phyloP scores from a whole-genome alignment of 2,113 vertebrate species.

The Gymnogyps californianus region DNA sequence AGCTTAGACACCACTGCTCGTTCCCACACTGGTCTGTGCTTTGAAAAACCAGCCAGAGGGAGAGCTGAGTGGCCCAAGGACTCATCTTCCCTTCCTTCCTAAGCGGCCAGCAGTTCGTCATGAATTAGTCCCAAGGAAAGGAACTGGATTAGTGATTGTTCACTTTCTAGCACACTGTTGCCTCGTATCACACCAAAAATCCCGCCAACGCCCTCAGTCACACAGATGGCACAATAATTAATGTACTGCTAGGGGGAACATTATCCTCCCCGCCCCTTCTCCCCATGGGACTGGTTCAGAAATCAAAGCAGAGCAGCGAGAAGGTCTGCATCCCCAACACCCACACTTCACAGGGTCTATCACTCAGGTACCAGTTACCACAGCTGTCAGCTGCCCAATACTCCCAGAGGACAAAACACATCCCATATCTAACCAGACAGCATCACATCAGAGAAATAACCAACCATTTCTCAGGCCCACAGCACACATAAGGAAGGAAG shows the following conservation, averaged over 20 bases:
- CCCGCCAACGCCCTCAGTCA: background rate
- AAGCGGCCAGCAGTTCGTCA: fast-evolving
- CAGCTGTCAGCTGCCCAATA: background rate
- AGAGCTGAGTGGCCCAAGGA: background rate
- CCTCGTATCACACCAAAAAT: background rate
- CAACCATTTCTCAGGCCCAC: background rate
- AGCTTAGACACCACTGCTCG: background rate
- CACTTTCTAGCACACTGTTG: background rate
- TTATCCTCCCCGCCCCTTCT: background rate
- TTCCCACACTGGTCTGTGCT: background rate
- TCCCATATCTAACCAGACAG: background rate
- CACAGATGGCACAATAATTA: background rate
- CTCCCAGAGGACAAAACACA: background rate
- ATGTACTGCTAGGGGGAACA: background rate
- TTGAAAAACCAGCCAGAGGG: background rate
- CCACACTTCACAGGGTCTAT: background rate
- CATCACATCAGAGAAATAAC: background rate
- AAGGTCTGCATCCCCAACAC: background rate
- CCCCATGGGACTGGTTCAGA: background rate
- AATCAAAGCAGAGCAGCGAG: background rate
- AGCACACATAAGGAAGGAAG: background rate
- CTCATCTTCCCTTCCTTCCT: background rate
- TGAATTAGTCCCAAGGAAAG: background rate
- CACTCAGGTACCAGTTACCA: background rate
- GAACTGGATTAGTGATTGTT: background rate